Evolutionary conservation across 2,113 vertebrate species (phyloP).

Genomic region (Bos taurus): ARS-UCD2.0 NC_037333.1:907501-908000

Average conservation of each 20-base stretch:
- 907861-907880: conserved; percentile 33
- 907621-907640: not conserved
- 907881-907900: not conserved
- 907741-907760: conserved; percentile 13
- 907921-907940: conserved; percentile 5
- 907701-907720: conserved; percentile 4
- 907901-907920: conserved; percentile 24
- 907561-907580: not conserved
- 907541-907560: not conserved
- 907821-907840: not conserved
- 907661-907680: not conserved
- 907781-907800: conserved; percentile 32
- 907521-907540: not conserved
- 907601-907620: not conserved
- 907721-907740: not conserved
- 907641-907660: not conserved
- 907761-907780: conserved; percentile 33
- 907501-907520: not conserved
- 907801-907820: conserved; percentile 19
- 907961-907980: not conserved
- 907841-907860: conserved; percentile 29
- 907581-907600: not conserved
- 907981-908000: conserved; percentile 5
- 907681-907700: not conserved
- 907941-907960: not conserved